These are phyloP conservation scores for Andricus grossulariae DNA, from an alignment of 1,140 invertebrate species.

Conservation along the genomic window DNA sequence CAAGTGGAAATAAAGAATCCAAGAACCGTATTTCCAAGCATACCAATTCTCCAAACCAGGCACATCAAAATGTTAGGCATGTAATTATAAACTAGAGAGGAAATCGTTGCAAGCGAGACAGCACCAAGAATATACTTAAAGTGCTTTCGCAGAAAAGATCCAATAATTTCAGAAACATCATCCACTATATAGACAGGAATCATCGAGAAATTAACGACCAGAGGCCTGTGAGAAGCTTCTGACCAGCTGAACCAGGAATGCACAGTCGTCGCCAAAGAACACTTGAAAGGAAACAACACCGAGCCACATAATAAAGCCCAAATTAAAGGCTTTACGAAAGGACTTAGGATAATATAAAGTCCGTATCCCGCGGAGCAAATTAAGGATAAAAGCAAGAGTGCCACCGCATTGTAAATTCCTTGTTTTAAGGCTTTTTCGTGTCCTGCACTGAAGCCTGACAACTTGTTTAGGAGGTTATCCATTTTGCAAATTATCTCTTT, in stretches of 20 bases:
- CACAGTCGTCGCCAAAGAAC: slow-evolving; percentile 81
- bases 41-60: slow-evolving; percentile 72
- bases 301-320: slow-evolving; percentile 96
- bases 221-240: slow-evolving; percentile 78
- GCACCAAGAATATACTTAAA: slow-evolving; percentile 77
- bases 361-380: slow-evolving; percentile 84
- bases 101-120: slow-evolving; percentile 56
- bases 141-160: slow-evolving; percentile 78
- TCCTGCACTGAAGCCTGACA: slow-evolving; percentile 66
- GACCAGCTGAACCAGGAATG: slow-evolving; percentile 84
- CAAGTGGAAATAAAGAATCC: slow-evolving; percentile 72
- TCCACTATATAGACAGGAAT: slow-evolving; percentile 86
- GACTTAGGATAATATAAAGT: slow-evolving; percentile 89
- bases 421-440: slow-evolving; percentile 91
- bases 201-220: slow-evolving; percentile 82
- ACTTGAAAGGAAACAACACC: slow-evolving; percentile 92
- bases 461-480: slow-evolving; percentile 71
- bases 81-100: slow-evolving; percentile 72
- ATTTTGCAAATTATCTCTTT: slow-evolving; percentile 49
- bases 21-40: slow-evolving; percentile 67
- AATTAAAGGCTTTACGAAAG: slow-evolving; percentile 93
- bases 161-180: slow-evolving; percentile 83
- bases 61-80: slow-evolving; percentile 77
- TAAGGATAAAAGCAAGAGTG: slow-evolving; percentile 82
- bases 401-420: slow-evolving; percentile 90